Evolutionary conservation across 2,113 vertebrate species (phyloP).

Genomic region (Globicephala melas): DNA sequence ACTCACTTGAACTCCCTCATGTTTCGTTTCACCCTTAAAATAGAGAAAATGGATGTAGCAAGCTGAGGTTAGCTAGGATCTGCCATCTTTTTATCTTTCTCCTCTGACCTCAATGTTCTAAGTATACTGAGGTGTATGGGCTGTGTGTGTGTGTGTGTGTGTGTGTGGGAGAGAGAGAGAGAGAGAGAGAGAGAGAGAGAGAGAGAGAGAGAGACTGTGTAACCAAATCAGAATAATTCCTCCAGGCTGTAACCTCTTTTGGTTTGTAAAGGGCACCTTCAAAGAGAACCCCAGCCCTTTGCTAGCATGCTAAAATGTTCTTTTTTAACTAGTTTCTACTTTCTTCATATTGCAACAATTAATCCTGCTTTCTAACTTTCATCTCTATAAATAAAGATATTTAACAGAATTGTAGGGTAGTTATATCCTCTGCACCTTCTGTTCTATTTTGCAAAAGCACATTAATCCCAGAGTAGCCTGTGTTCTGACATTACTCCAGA

Average conservation of each 20-base stretch:
- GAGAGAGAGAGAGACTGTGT: background rate
- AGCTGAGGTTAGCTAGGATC: background rate
- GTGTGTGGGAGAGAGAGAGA: background rate
- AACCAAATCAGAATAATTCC: background rate
- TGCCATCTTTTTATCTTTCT: background rate
- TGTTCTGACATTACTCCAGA: conserved; percentile 58
- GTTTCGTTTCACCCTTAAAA: conserved; percentile 8
- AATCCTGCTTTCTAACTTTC: conserved; percentile 67
- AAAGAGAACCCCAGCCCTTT: conserved; percentile 43
- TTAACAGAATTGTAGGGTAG: conserved; percentile 63
- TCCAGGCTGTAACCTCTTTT: conserved; percentile 16
- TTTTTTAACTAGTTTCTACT: conserved; percentile 71
- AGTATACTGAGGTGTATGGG: background rate
- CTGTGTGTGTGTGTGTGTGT: background rate
- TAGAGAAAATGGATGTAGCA: background rate
- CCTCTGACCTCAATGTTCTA: conserved; percentile 3
- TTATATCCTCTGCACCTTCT: conserved; percentile 72
- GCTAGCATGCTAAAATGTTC: conserved; percentile 50
- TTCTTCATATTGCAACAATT: conserved; percentile 68
- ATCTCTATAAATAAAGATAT: conserved; percentile 73
- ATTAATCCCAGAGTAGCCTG: conserved; percentile 54
- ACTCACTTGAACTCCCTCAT: background rate
- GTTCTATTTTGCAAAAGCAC: conserved; percentile 60
- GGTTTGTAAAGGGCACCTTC: conserved; percentile 49
- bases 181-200: too few species aligned